Evolutionary conservation across 2,888 invertebrate genomes (phyloP).

Genomic region (Ormia ochracea): DNA sequence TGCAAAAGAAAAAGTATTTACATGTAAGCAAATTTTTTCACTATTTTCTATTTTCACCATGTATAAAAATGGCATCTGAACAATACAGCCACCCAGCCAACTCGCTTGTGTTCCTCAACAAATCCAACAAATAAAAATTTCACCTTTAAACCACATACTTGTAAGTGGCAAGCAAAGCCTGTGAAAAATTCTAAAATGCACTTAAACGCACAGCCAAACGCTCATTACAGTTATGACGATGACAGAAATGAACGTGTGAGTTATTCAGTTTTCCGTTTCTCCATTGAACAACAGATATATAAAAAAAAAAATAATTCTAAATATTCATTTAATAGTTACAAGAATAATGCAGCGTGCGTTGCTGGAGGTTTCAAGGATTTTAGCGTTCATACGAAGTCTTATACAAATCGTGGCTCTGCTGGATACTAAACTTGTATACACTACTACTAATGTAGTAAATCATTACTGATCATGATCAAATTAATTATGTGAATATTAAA

Average conservation of each 20-base stretch:
- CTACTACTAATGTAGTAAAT: too few species aligned
- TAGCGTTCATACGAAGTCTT: too few species aligned
- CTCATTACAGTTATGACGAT: neutral
- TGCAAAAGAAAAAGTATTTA: constrained; percentile 9
- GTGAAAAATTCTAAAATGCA: neutral
- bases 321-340: neutral
- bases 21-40: constrained; percentile 5
- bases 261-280: neutral
- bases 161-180: neutral
- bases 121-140: constrained; percentile 1
- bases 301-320: neutral
- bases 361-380: neutral
- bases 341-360: neutral
- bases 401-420: too few species aligned
- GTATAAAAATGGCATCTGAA: constrained; percentile 27
- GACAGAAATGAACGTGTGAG: neutral
- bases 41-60: neutral
- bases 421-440: too few species aligned
- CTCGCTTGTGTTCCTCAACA: neutral
- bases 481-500: too few species aligned
- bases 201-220: neutral
- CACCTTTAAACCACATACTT: constrained; percentile 43
- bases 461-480: too few species aligned
- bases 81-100: neutral
- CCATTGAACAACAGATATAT: neutral